A percentile compares a stretch with the other conserved stretches of the same genome.
These are phyloP conservation scores for sheep (Ovis aries) DNA, from an alignment of 2,113 vertebrate genomes.

Conservation along the genomic window ARS-UI_Ramb_v3.0 NC_056080.1:102520501-102521000, in stretches of 20 bases:
- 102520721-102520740: not conserved
- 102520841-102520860: constrained; percentile 98
- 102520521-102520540: not conserved
- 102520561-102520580: not conserved
- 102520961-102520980: not conserved
- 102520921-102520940: constrained; percentile 92
- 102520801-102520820: constrained; percentile 97
- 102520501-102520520: not conserved
- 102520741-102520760: not conserved
- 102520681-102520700: not conserved
- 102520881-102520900: constrained; percentile 98
- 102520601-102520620: not conserved
- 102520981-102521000: not conserved
- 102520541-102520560: not conserved
- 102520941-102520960: constrained; percentile 74
- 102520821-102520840: constrained; percentile 98
- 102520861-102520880: constrained; percentile 97
- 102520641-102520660: not conserved
- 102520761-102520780: constrained; percentile 85
- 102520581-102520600: not conserved
- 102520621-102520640: not conserved
- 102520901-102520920: constrained; percentile 98
- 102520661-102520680: not conserved
- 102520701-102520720: not conserved
- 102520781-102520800: constrained; percentile 98